These are phyloP conservation scores for Arge pagana DNA, from an alignment of 2,888 invertebrate genomes.

Conservation along the genomic window DNA sequence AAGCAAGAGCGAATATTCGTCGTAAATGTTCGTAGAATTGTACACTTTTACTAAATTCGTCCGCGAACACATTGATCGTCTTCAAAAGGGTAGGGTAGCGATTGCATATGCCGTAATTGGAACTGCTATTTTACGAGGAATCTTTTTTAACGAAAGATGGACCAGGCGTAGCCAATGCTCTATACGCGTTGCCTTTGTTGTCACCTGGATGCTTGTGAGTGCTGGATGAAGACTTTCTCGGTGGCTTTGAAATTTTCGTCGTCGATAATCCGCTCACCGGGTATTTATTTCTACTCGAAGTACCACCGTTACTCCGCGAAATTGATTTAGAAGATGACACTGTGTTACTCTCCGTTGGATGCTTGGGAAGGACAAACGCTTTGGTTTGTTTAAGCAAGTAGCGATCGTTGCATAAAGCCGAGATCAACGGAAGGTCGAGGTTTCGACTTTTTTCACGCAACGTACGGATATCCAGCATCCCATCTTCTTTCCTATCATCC, in stretches of 20 bases:
- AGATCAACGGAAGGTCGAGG: slow-evolving; percentile 88
- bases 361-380: slow-evolving; percentile 80
- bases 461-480: slow-evolving; percentile 76
- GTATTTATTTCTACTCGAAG: slow-evolving; percentile 66
- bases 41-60: too few relatives aligned
- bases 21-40: too few relatives aligned
- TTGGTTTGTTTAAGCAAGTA: slow-evolving; percentile 87
- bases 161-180: slow-evolving; percentile 43
- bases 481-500: slow-evolving; percentile 43
- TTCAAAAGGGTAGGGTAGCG: too few relatives aligned
- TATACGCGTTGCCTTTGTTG: slow-evolving; percentile 55
- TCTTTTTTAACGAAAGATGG: slow-evolving; percentile 47
- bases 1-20: too few relatives aligned
- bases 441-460: slow-evolving; percentile 87
- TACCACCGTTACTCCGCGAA: slow-evolving; percentile 51
- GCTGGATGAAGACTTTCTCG: slow-evolving; percentile 64
- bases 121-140: too few relatives aligned
- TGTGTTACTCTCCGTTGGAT: slow-evolving; percentile 54
- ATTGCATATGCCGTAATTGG: too few relatives aligned
- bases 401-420: slow-evolving; percentile 91
- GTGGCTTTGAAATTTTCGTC: slow-evolving; percentile 64
- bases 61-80: too few relatives aligned
- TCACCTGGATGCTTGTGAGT: slow-evolving; percentile 77
- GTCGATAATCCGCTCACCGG: slow-evolving; percentile 70
- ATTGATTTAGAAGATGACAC: slow-evolving; percentile 29